These are phyloP conservation scores for Motacilla tschutschensis DNA, from an alignment of 2,113 vertebrate species.

Conservation along the genomic window DNA sequence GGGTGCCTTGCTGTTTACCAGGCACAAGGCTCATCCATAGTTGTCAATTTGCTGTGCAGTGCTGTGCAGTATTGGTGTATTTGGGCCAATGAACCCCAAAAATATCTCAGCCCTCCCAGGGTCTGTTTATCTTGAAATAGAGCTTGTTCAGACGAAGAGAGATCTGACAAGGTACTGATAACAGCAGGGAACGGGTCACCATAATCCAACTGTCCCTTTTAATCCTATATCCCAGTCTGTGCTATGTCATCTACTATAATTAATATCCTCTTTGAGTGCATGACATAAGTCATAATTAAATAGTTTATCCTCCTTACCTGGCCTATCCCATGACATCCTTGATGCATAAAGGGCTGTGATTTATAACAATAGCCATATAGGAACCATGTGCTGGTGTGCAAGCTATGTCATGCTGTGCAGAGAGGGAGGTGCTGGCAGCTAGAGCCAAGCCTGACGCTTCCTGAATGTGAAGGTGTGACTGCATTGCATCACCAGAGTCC, in stretches of 20 bases:
- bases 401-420: not conserved
- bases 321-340: not conserved
- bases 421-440: not conserved
- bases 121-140: not conserved
- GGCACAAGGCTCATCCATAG: conserved; percentile 4
- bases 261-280: not conserved
- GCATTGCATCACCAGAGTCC: not conserved
- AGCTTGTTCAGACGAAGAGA: not conserved
- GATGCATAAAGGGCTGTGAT: not conserved
- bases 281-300: not conserved
- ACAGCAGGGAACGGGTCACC: not conserved
- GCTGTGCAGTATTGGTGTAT: not conserved
- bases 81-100: not conserved
- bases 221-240: not conserved
- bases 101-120: not conserved
- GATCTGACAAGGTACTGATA: not conserved
- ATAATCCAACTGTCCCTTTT: not conserved
- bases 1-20: conserved; percentile 33
- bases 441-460: not conserved
- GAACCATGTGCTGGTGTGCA: not conserved
- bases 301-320: not conserved
- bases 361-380: not conserved
- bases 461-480: not conserved
- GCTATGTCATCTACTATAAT: not conserved
- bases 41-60: not conserved